phyloP scores from a whole-genome alignment of 2,113 vertebrate genomes.

The Cyanoramphus novaezelandiae region DNA sequence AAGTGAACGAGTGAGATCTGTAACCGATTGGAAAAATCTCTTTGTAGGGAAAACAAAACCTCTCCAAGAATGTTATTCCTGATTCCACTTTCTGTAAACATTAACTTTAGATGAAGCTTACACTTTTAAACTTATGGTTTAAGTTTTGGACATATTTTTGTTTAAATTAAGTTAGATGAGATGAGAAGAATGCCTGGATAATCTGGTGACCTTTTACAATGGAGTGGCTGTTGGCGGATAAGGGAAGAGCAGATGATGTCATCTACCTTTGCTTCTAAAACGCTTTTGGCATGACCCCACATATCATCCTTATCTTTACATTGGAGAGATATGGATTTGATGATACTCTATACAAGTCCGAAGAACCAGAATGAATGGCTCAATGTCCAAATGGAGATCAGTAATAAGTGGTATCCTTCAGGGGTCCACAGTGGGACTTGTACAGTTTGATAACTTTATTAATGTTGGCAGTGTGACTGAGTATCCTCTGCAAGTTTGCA shows the following conservation, averaged over 20 bases:
- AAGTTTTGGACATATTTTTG: not conserved
- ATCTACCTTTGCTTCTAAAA: not conserved
- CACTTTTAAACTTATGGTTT: not conserved
- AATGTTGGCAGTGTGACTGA: not conserved
- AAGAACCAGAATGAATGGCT: not conserved
- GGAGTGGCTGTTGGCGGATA: not conserved
- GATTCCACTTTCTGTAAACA: not conserved
- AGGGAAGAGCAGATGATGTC: not conserved
- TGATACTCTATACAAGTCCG: not conserved
- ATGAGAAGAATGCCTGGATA: not conserved
- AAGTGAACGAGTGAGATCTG: not conserved
- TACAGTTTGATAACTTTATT: not conserved
- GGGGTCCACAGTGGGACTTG: accelerated
- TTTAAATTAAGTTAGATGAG: not conserved
- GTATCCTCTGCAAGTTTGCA: not conserved
- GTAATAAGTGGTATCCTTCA: not conserved
- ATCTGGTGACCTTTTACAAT: not conserved
- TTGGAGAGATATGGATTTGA: not conserved
- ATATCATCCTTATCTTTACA: not conserved
- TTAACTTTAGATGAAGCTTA: not conserved
- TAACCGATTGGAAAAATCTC: not conserved
- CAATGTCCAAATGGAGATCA: not conserved
- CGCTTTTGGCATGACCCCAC: not conserved
- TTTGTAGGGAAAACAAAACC: not conserved
- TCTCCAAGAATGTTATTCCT: not conserved